These are phyloP conservation scores for Ctenosaura bakeri DNA, from an alignment of 2,797 vertebrate species.

Conservation along the genomic window DNA sequence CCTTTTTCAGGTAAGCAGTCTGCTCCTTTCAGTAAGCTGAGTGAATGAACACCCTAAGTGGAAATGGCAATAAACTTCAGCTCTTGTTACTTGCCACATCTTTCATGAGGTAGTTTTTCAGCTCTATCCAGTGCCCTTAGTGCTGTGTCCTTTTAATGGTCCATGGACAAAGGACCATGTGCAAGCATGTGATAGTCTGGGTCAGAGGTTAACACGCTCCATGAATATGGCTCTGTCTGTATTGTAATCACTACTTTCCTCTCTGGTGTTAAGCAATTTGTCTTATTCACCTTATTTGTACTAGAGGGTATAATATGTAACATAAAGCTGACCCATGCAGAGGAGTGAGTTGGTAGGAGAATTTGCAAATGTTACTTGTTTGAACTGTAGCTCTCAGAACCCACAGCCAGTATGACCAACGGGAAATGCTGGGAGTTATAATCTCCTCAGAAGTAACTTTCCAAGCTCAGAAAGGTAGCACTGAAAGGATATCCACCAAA, in stretches of 20 bases:
- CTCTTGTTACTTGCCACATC: conserved; percentile 8
- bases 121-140: not conserved
- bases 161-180: not conserved
- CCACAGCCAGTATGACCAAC: not conserved
- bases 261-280: not conserved
- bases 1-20: not conserved
- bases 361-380: not conserved
- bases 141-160: rapidly evolving
- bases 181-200: not conserved
- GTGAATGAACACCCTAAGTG: not conserved
- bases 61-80: not conserved
- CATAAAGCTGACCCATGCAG: not conserved
- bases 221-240: not conserved
- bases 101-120: not conserved
- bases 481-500: not conserved
- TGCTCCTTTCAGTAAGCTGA: not conserved
- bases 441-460: no score
- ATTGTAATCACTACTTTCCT: not conserved
- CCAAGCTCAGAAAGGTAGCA: no score
- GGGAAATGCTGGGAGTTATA: no score
- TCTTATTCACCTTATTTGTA: not conserved
- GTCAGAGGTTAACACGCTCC: not conserved
- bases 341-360: not conserved
- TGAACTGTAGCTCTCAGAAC: not conserved
- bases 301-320: not conserved